A percentile compares a stretch with the other conserved stretches of the same genome.
Conservation (phyloP, 2,888 invertebrate species). For the Tortrix viridana region DNA sequence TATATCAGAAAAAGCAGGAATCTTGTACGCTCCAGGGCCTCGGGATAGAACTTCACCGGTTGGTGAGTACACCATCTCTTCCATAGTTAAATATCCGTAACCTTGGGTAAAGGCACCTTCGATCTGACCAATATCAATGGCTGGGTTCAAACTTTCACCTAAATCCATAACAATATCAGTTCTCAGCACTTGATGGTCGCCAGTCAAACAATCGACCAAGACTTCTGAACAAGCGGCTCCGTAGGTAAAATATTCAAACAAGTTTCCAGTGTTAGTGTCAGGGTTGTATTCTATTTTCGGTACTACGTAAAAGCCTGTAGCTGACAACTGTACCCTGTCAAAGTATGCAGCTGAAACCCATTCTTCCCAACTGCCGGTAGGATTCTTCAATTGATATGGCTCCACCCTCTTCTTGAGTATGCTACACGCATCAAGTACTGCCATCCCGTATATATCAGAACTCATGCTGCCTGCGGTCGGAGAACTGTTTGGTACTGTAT, state of each 20-base stretch:
- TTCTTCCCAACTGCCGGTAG: slow-evolving; percentile 90
- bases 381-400: slow-evolving; percentile 87
- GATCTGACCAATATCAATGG: slow-evolving; percentile 95
- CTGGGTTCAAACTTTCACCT: slow-evolving; percentile 94
- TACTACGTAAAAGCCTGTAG: slow-evolving; percentile 89
- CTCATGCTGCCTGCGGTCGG: slow-evolving; percentile 91
- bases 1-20: slow-evolving; percentile 93
- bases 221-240: slow-evolving; percentile 93
- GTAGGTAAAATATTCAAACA: slow-evolving; percentile 91
- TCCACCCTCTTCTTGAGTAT: slow-evolving; percentile 86
- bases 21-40: slow-evolving; percentile 94
- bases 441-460: slow-evolving; percentile 93
- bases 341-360: slow-evolving; percentile 89
- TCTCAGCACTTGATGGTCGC: slow-evolving; percentile 91
- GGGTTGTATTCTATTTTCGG: slow-evolving; percentile 87
- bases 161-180: slow-evolving; percentile 96
- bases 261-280: slow-evolving; percentile 85
- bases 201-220: slow-evolving; percentile 94
- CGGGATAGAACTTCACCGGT: slow-evolving; percentile 88
- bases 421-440: slow-evolving; percentile 89
- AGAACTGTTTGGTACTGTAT: slow-evolving; percentile 92
- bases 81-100: slow-evolving; percentile 92
- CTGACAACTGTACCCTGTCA: slow-evolving; percentile 87
- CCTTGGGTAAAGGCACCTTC: slow-evolving; percentile 96
- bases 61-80: slow-evolving; percentile 91